A percentile compares a stretch with the other conserved stretches of the same genome.
These are phyloP conservation scores for Cygnus atratus DNA, from an alignment of 2,113 vertebrate genomes.

Conservation along the genomic window DNA sequence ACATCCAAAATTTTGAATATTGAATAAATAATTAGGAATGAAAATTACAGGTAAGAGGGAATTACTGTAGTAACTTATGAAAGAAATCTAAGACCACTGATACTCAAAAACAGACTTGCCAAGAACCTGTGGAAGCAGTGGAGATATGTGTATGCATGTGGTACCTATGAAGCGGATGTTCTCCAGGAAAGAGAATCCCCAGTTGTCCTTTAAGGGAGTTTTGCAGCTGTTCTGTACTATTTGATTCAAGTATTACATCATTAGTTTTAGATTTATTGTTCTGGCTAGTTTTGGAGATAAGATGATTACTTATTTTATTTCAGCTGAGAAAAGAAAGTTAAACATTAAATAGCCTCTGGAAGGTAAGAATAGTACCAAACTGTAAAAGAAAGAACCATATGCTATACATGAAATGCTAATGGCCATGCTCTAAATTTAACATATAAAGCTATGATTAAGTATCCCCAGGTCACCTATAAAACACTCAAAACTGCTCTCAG, in stretches of 20 bases:
- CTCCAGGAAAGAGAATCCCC: neutral
- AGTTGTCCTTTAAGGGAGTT: neutral
- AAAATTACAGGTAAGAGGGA: neutral
- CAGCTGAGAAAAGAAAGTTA: neutral
- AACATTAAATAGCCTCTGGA: neutral
- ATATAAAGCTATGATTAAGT: neutral
- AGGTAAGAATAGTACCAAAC: neutral
- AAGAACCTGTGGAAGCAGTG: neutral
- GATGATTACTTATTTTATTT: neutral
- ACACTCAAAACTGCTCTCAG: neutral
- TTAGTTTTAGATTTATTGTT: neutral
- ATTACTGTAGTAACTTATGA: neutral
- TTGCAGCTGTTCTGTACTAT: neutral
- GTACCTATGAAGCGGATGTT: neutral
- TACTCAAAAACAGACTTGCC: neutral
- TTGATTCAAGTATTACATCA: neutral
- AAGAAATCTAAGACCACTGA: neutral
- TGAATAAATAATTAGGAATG: neutral
- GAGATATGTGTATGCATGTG: accelerated
- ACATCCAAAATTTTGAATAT: neutral
- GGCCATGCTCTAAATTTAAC: neutral
- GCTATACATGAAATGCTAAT: neutral
- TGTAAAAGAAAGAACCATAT: neutral
- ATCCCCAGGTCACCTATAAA: neutral
- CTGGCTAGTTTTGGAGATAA: neutral